phyloP scores from a whole-genome alignment of 2,113 vertebrate genomes.

The Phyllopteryx taeniolatus region DNA sequence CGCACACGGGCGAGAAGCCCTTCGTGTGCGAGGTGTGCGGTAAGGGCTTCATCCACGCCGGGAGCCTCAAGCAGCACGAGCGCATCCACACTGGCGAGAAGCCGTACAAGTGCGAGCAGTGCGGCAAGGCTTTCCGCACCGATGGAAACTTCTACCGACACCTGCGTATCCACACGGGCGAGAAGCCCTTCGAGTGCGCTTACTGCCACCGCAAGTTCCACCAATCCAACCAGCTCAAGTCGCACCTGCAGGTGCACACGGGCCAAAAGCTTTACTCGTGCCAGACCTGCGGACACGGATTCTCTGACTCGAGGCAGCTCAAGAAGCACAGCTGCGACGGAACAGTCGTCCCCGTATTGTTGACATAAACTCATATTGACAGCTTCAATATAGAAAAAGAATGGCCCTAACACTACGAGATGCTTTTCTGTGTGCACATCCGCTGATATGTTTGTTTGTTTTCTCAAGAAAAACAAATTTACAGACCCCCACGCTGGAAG shows the following conservation, averaged over 20 bases:
- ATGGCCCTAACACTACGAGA: neutral
- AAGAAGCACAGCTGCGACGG: constrained; percentile 68
- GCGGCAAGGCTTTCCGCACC: constrained; percentile 62
- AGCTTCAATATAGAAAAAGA: neutral
- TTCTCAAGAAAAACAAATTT: neutral
- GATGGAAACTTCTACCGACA: constrained; percentile 66
- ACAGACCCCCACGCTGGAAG: neutral
- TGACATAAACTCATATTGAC: neutral
- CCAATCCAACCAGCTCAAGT: constrained; percentile 68
- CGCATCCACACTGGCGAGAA: constrained; percentile 64
- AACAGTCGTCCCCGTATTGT: neutral
- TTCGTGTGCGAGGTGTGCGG: constrained; percentile 63
- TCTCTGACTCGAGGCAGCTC: constrained; percentile 66
- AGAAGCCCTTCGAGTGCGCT: constrained; percentile 57
- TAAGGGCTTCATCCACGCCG: constrained; percentile 61
- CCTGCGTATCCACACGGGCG: constrained; percentile 64
- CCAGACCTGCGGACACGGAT: constrained; percentile 58
- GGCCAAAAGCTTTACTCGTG: constrained; percentile 68
- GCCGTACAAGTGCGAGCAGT: constrained; percentile 66
- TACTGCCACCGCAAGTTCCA: constrained; percentile 63
- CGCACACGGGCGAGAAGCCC: constrained; percentile 69
- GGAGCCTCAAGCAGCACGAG: constrained; percentile 64
- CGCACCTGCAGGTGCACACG: constrained; percentile 67
- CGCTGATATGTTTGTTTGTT: neutral
- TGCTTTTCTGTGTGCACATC: neutral